Evolutionary conservation across 2,797 vertebrate genomes (phyloP).

Genomic region (Denticeps clupeoides): DNA sequence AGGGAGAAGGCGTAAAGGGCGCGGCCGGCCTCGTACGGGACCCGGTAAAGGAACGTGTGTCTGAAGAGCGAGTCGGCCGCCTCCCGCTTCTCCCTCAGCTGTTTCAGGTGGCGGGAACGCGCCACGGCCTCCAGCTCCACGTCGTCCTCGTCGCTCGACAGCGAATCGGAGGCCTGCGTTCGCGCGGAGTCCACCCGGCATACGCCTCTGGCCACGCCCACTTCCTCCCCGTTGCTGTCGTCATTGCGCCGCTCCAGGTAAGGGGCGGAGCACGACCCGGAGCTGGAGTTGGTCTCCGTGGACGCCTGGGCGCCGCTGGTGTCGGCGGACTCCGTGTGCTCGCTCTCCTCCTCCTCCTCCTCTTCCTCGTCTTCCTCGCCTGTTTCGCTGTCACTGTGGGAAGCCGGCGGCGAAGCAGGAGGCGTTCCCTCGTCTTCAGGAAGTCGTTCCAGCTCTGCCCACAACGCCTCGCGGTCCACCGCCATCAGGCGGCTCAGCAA

Average conservation of each 20-base stretch:
- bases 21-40: conserved; percentile 71
- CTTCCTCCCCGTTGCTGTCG: conserved; percentile 43
- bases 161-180: conserved; percentile 85
- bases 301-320: conserved; percentile 68
- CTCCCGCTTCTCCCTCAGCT: conserved; percentile 72
- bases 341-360: conserved; percentile 59
- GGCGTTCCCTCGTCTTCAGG: conserved; percentile 44
- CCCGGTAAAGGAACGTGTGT: conserved; percentile 79
- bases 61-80: conserved; percentile 77
- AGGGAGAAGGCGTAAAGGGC: conserved; percentile 82
- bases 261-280: conserved; percentile 54
- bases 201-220: conserved; percentile 41
- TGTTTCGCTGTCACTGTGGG: conserved; percentile 39
- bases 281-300: conserved; percentile 75
- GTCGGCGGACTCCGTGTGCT: conserved; percentile 88
- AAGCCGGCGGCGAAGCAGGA: conserved; percentile 32
- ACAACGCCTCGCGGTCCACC: conserved; percentile 83
- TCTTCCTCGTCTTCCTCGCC: conserved; percentile 24
- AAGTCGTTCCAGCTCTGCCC: conserved; percentile 76
- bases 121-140: conserved; percentile 78
- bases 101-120: conserved; percentile 62
- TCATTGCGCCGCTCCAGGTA: conserved; percentile 49
- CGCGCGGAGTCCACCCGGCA: conserved; percentile 73
- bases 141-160: conserved; percentile 91
- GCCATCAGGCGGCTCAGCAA: conserved; percentile 58